Conservation (phyloP, 2,797 vertebrate genomes). For the Phylloscopus collybita region DNA sequence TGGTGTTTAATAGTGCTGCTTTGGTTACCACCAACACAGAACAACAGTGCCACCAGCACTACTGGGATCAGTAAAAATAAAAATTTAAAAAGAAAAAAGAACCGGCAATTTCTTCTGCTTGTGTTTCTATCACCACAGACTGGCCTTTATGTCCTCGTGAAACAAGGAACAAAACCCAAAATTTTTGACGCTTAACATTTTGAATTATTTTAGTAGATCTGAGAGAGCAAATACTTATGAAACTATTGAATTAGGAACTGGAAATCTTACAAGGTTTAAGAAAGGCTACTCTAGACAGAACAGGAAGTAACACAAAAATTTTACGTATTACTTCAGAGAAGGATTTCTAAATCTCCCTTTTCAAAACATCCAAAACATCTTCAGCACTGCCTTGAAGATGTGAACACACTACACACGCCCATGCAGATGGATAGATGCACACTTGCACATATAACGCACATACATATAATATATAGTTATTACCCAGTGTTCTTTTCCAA, state of each 20-base stretch:
- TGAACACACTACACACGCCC: background rate
- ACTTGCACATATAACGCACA: background rate
- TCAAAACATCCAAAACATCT: background rate
- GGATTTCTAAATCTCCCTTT: constrained; percentile 32
- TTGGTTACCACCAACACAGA: background rate
- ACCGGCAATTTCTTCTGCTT: background rate
- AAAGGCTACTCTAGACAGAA: background rate
- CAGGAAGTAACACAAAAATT: background rate
- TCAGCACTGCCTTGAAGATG: background rate
- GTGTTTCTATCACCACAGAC: background rate
- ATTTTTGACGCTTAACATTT: background rate
- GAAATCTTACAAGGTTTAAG: background rate
- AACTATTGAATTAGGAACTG: background rate
- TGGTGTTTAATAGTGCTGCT: background rate
- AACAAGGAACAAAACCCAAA: background rate
- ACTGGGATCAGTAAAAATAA: background rate
- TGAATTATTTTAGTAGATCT: background rate
- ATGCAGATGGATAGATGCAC: background rate
- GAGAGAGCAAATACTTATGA: background rate
- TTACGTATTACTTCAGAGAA: background rate
- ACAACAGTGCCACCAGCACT: background rate
- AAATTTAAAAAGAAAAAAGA: background rate
- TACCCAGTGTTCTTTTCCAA: background rate
- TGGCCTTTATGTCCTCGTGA: background rate
- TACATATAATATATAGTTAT: background rate